phyloP scores from a whole-genome alignment of 2,113 vertebrate genomes.

The Pseudolaguvia tuberculata region DNA sequence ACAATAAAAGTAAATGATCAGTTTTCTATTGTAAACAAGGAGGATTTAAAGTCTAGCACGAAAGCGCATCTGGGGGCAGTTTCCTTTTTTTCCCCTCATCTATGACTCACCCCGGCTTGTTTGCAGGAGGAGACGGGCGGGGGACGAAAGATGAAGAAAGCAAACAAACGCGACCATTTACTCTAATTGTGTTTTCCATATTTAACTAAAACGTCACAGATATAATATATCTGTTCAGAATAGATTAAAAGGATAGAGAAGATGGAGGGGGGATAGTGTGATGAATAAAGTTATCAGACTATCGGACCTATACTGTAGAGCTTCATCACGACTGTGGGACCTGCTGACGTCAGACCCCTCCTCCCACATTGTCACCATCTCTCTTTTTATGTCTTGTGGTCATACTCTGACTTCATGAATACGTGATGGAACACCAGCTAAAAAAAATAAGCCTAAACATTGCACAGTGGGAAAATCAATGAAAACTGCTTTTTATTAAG shows the following conservation, averaged over 20 bases:
- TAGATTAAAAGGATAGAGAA: background rate
- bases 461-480: background rate
- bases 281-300: slow-evolving; percentile 24
- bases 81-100: slow-evolving; percentile 26
- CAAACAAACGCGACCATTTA: slow-evolving; percentile 52
- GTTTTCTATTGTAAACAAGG: background rate
- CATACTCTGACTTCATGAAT: slow-evolving; percentile 37
- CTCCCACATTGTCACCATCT: background rate
- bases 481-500: no score
- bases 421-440: slow-evolving; percentile 24
- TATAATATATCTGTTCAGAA: background rate
- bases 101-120: slow-evolving; percentile 76
- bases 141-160: slow-evolving; percentile 37
- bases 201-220: background rate
- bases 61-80: slow-evolving; percentile 52
- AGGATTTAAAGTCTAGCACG: slow-evolving; percentile 2
- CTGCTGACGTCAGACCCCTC: slow-evolving; percentile 29
- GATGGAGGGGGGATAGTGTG: background rate
- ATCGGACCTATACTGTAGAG: slow-evolving; percentile 27
- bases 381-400: slow-evolving; percentile 21
- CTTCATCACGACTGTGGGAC: slow-evolving; percentile 28
- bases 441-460: background rate
- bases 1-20: background rate
- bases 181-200: slow-evolving; percentile 21
- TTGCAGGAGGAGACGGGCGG: slow-evolving; percentile 66